Evolutionary conservation across 2,888 invertebrate genomes (phyloP), one percentile per base, ranked within the genome.

Genomic region (Nephrocerus scutellatus): DNA sequence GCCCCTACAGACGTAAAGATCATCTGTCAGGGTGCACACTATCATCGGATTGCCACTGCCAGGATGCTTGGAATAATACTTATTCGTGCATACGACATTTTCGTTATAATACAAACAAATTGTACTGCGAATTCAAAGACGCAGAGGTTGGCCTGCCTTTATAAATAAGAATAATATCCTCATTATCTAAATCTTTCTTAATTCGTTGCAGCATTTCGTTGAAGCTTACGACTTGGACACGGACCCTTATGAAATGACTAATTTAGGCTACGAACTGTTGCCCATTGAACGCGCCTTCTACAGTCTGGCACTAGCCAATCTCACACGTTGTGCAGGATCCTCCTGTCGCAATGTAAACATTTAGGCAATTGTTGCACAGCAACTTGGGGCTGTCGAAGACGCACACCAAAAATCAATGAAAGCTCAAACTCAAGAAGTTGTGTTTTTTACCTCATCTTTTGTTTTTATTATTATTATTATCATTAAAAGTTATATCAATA

Each of bases 11-110:
- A 32, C 70, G 70, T 2, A 23, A 21, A 0, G 67, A 61, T 46
- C 48, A 49, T 6, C 70, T 73, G 9, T 60, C 86, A 76, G 70
- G 79, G 57, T 89, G 89, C 53, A 70, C 71, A 15, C 62, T 67
- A 4, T 72, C 75, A 8, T 76, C 76, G 46, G 77, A 75, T 30
- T 92, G 91, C 63, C 89, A 90, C 53, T 92, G 91, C 57, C 83
- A 90, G 59, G 91, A 92, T 63, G 70, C 80, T 0, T 73, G 66
- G 52, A 92, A 92, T 62, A 92, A 92, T 60, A 88, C 90, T 0
- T 92, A 79, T 56, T 71, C 72, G 0, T 92, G 91, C 56, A 57
- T 89, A n/a, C 67, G 88, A 20, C 75, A 79, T 51, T 62, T 88
- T 31, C 72, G 76, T 0, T 54, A 69, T 34, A 47, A 51, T 7